Base-by-base conservation (phyloP, 1,140 invertebrate genomes). In the Diachasmimorpha longicaudata region DNA sequence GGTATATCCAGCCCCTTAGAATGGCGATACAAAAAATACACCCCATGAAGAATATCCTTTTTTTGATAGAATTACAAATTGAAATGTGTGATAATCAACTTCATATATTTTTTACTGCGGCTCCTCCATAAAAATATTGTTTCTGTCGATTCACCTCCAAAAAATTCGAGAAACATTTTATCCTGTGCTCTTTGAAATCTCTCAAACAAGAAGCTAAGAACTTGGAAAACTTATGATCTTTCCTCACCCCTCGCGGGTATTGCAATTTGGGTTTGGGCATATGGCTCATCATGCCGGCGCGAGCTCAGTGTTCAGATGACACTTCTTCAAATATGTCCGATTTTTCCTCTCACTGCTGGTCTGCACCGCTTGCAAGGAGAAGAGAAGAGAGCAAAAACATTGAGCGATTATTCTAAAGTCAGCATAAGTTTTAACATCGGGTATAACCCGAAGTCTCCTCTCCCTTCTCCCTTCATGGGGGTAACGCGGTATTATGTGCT, bases 301-400 rank as follows among this genome's bases (percentile, higher is more conserved):
- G 70, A 58, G 70, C 70, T 31, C 23, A 16, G 70, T 72, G 48
- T 72, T n/a, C 31, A 55, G 52, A 72, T 55, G 44, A 72, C 70
- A 72, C 55, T 72, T 44, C 23, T 14, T 31, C 31, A 31, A 72
- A 55, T 23, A 21, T 4, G 70, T n/a, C 11, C 31, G 31, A 55
- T 52, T 31, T 52, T 52, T 55, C 46, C 16, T 55, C 46, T 37
- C 23, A 16, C 42, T 48, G 25, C 37, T 55, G 23, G 14, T 52
- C 23, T 72, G 23, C 1, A 10, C 10, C 4, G 23, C 10, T 48
- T 44, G 69, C 69, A 21, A 44, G 31, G 31, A 31, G 31, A 48
- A n/a, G 9, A 70, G 19, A 63, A 19, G 23, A 14, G 23, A 25
- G 31, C 5, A 63, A 25, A 63, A 63, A 63, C 13, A 63, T 63